Base-by-base conservation (phyloP, 2,888 invertebrate species). In the Andricus curvator region DNA sequence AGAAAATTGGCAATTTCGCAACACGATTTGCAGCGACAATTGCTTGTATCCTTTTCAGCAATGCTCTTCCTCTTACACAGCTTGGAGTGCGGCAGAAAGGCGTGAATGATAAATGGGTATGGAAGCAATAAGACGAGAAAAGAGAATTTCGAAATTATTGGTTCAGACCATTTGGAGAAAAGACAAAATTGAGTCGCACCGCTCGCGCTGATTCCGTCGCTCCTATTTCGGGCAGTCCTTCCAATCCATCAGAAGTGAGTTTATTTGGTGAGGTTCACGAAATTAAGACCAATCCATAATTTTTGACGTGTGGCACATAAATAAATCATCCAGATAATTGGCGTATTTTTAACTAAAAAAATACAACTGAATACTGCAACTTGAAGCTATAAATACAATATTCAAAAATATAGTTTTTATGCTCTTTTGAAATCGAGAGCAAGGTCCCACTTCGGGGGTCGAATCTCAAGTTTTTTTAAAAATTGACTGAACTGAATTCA, bases 401-500 rank as follows among this genome's bases (percentile, higher is more conserved):
- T 74, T 74, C 56, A 37, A 37, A 74, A 74, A 74, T 74, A 60
- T 60, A 33, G 15, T 74, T 51, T 74, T 74, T 74, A 60, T 74
- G 33, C 33, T 56, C 74, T 74, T 33, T 37, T 37, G 11, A 22
- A 74, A 56, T 74, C 20, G 74, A 33, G 74, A 74, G 22, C 74
- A 74, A 74, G 74, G 74, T 33, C 33, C 33, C 29, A n/a, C n/a
- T 56, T n/a, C 74, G 56, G 74, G 74, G 74, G 74, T 74, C 74
- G 74, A 74, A 60, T 74, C 56, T 74, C 56, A 74, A 74, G 56
- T 60, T 74, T 74, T 74, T 74, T 74, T 56, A 33, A 74, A 60
- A 74, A 56, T 74, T 56, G 33, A 74, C 51, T 60, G n/a, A 29
- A 51, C 51, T 74, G 56, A 33, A 74, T 74, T 74, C 74, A 37